Conservation (phyloP, 2,797 vertebrate genomes). For the Percopsis omiscomaycus region DNA sequence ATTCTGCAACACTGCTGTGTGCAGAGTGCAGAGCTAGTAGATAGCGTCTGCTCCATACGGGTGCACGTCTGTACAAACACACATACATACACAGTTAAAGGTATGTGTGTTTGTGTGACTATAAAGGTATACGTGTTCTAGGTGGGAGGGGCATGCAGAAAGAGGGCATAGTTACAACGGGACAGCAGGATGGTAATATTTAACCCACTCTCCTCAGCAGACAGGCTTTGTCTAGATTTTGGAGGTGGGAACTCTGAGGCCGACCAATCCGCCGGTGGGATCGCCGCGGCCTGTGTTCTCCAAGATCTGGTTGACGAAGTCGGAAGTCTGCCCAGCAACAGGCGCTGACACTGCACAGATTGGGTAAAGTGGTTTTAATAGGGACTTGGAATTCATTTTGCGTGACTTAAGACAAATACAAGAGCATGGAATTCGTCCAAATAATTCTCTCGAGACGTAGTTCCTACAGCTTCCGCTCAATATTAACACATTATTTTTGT, state of each 20-base stretch:
- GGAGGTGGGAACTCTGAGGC: constrained; percentile 90
- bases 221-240: constrained; percentile 82
- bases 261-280: constrained; percentile 95
- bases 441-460: too few relatives aligned
- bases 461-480: too few relatives aligned
- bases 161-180: constrained; percentile 69
- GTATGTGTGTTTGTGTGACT: constrained; percentile 69
- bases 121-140: constrained; percentile 66
- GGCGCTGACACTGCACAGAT: constrained; percentile 81
- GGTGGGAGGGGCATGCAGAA: constrained; percentile 70
- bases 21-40: constrained; percentile 66
- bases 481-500: too few relatives aligned
- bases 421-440: too few relatives aligned
- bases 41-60: constrained; percentile 64
- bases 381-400: too few relatives aligned
- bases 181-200: constrained; percentile 64
- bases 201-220: constrained; percentile 59
- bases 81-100: constrained; percentile 66
- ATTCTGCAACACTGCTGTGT: constrained; percentile 23
- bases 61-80: constrained; percentile 71
- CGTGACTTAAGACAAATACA: too few relatives aligned
- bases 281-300: constrained; percentile 95
- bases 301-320: constrained; percentile 98
- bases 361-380: background rate
- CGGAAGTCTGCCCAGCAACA: constrained; percentile 95